These are phyloP conservation scores for Eilema caniola DNA, from an alignment of 2,888 invertebrate species.

Conservation along the genomic window DNA sequence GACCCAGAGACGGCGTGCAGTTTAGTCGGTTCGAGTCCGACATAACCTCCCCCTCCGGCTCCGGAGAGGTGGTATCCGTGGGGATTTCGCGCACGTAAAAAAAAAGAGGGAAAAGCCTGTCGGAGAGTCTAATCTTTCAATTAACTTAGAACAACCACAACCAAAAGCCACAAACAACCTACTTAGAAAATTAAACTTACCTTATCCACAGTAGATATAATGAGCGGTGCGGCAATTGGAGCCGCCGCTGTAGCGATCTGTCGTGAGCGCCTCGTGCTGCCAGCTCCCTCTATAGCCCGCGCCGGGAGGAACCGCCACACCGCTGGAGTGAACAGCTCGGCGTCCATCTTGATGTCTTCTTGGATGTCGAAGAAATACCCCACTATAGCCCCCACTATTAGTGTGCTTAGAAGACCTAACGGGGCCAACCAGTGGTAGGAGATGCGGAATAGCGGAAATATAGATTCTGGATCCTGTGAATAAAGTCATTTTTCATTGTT, in stretches of 20 bases:
- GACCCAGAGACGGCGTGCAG: no score
- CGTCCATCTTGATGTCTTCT: slow-evolving; percentile 66
- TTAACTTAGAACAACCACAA: no score
- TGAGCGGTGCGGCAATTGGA: slow-evolving; percentile 68
- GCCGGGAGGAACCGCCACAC: slow-evolving; percentile 72
- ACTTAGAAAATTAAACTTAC: slow-evolving; percentile 28
- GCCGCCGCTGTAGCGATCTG: slow-evolving; percentile 43
- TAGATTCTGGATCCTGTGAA: slow-evolving; percentile 74
- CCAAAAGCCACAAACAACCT: no score
- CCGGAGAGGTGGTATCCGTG: no score
- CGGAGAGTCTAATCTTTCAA: no score
- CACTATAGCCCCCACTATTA: slow-evolving; percentile 90
- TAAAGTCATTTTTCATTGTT: no score
- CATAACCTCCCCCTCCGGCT: no score
- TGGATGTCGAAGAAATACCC: slow-evolving; percentile 72
- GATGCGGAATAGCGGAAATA: slow-evolving; percentile 92
- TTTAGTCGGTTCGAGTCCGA: no score
- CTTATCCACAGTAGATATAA: slow-evolving; percentile 62
- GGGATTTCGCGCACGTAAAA: no score
- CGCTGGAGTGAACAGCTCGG: slow-evolving; percentile 75
- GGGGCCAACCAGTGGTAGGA: slow-evolving; percentile 95
- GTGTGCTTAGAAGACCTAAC: slow-evolving; percentile 89
- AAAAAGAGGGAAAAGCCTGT: no score
- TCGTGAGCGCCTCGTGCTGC: slow-evolving; percentile 60
- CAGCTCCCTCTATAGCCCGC: slow-evolving; percentile 58